Evolutionary conservation across 2,113 vertebrate species (phyloP).

Genomic region (Acinonyx jubatus): DNA sequence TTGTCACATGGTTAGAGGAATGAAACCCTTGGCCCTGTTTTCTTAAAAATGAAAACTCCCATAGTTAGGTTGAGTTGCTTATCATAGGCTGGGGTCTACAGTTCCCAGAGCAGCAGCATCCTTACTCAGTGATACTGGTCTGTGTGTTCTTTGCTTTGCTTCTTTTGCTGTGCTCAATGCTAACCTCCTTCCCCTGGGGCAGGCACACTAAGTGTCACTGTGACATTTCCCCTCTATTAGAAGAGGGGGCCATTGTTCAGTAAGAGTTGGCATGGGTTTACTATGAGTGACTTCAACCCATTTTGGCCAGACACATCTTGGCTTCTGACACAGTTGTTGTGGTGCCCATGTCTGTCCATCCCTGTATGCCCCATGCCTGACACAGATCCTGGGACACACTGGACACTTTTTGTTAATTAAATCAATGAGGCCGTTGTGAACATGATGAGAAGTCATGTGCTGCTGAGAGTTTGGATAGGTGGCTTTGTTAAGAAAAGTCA

Average conservation of each 20-base stretch:
- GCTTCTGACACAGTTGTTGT: background rate
- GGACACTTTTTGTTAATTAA: background rate
- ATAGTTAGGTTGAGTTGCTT: background rate
- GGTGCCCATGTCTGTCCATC: background rate
- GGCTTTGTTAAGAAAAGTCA: background rate
- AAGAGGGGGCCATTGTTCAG: background rate
- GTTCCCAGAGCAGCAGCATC: background rate
- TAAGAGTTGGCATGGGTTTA: background rate
- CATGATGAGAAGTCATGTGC: background rate
- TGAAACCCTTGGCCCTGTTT: background rate
- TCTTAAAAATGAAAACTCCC: conserved; percentile 16
- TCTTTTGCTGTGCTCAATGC: background rate
- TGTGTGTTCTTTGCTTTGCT: background rate
- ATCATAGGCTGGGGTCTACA: background rate
- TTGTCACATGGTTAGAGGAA: background rate
- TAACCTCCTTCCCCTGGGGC: background rate
- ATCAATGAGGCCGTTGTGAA: background rate
- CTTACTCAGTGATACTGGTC: background rate
- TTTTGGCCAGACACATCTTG: background rate
- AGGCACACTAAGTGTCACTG: background rate
- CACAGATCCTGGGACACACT: background rate
- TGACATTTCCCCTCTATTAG: background rate
- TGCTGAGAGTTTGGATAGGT: background rate
- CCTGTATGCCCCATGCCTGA: background rate
- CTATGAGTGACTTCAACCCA: background rate